These are phyloP conservation scores for Gonatopus flavifemur DNA, from an alignment of 1,140 invertebrate genomes.

Conservation along the genomic window DNA sequence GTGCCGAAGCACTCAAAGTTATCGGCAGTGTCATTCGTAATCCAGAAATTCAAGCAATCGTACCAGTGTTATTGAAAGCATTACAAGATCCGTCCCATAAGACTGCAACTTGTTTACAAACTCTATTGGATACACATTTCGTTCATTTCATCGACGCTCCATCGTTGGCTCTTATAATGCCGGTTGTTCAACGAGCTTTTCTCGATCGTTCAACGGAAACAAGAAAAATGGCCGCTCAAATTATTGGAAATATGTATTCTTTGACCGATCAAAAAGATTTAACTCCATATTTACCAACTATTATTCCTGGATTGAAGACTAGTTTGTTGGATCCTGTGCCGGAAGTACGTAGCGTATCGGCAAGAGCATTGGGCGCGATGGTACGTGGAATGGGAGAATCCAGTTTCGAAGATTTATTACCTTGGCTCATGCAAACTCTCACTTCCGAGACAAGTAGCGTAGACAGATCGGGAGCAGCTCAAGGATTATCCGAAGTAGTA, in stretches of 20 bases:
- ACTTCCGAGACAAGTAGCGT: conserved; percentile 95
- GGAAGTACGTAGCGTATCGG: conserved; percentile 91
- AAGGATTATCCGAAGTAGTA: conserved; percentile 93
- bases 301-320: conserved; percentile 95
- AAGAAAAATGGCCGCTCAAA: conserved; percentile 97
- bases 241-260: conserved; percentile 99
- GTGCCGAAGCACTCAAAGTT: conserved; percentile 90
- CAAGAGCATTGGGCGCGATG: conserved; percentile 95
- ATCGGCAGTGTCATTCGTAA: conserved; percentile 98
- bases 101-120: conserved; percentile 89
- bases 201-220: conserved; percentile 97
- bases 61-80: conserved; percentile 87
- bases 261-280: conserved; percentile 98
- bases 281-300: conserved; percentile 92
- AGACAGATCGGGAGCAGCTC: conserved; percentile 96
- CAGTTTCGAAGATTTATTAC: conserved; percentile 91
- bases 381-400: conserved; percentile 94
- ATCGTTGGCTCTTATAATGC: conserved; percentile 98
- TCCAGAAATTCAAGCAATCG: conserved; percentile 97
- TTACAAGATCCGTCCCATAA: conserved; percentile 96
- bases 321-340: conserved; percentile 97
- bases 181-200: conserved; percentile 95
- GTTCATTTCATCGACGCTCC: conserved; percentile 99
- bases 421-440: conserved; percentile 98
- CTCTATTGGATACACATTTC: conserved; percentile 95